Percentiles rank a stretch among this genome's conserved stretches.
Conservation (phyloP, 2,888 invertebrate species). For the Leptothorax acervorum region DNA sequence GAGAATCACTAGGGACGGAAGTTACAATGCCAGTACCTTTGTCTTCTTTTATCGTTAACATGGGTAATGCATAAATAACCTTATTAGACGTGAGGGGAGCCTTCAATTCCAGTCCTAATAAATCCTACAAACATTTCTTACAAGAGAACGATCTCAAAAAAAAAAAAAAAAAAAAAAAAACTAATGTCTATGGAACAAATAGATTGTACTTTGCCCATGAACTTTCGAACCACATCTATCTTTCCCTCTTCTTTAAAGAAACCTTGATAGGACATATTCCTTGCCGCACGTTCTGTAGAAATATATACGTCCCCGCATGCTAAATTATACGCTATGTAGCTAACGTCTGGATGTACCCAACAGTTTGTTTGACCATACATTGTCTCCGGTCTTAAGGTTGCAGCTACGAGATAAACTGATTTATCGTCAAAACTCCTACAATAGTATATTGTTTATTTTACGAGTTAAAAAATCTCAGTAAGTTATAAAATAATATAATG, state of each 20-base stretch:
- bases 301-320: slow-evolving; percentile 93
- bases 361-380: slow-evolving; percentile 99
- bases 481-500: slow-evolving; percentile 4
- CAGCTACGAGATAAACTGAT: slow-evolving; percentile 95
- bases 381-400: slow-evolving; percentile 99
- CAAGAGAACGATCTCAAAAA: neutral
- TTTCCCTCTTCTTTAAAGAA: slow-evolving; percentile 94
- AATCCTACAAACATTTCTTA: slow-evolving; percentile 86
- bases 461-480: neutral
- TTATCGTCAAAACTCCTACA: slow-evolving; percentile 86
- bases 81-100: slow-evolving; percentile 95
- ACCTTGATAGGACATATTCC: slow-evolving; percentile 98
- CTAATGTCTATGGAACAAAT: neutral
- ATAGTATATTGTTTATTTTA: slow-evolving; percentile 25
- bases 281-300: slow-evolving; percentile 94
- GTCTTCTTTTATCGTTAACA: slow-evolving; percentile 98
- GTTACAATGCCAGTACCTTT: slow-evolving; percentile 99
- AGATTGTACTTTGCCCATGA: slow-evolving; percentile 89
- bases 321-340: slow-evolving; percentile 94
- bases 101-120: slow-evolving; percentile 94
- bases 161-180: neutral
- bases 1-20: slow-evolving; percentile 99
- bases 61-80: slow-evolving; percentile 96
- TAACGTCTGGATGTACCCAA: slow-evolving; percentile 98
- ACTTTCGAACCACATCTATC: slow-evolving; percentile 89